These are phyloP conservation scores for Clamator glandarius DNA, from an alignment of 2,797 vertebrate genomes.

Conservation along the genomic window DNA sequence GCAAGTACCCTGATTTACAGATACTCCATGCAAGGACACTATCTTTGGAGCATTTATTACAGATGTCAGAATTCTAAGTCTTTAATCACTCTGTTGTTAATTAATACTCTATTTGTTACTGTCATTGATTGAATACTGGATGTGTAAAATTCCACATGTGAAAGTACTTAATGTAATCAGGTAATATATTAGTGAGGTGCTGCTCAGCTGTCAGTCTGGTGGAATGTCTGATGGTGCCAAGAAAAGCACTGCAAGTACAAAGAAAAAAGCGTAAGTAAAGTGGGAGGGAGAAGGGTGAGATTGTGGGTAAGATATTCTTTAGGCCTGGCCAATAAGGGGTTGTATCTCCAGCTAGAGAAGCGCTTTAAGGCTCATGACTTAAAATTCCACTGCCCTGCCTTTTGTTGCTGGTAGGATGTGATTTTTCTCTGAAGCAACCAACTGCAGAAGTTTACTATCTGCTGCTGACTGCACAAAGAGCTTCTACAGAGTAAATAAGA, in stretches of 20 bases:
- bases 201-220: constrained; percentile 8
- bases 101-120: constrained; percentile 64
- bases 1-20: constrained; percentile 50
- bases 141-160: constrained; percentile 33
- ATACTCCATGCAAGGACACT: not conserved
- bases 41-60: constrained; percentile 40
- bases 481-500: not conserved
- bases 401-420: not conserved
- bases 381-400: not conserved
- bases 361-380: not conserved
- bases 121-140: not conserved
- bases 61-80: not conserved
- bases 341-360: not conserved
- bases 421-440: not conserved
- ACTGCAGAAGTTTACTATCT: not conserved
- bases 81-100: constrained; percentile 52
- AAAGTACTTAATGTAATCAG: constrained; percentile 50
- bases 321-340: not conserved
- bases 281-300: not conserved
- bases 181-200: constrained; percentile 54
- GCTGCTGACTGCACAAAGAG: not conserved
- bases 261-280: not conserved
- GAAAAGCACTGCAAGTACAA: not conserved
- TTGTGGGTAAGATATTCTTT: not conserved
- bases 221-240: constrained; percentile 16